Base-by-base conservation (phyloP, 2,113 vertebrate species). In the Myrmophylax atrothorax region DNA sequence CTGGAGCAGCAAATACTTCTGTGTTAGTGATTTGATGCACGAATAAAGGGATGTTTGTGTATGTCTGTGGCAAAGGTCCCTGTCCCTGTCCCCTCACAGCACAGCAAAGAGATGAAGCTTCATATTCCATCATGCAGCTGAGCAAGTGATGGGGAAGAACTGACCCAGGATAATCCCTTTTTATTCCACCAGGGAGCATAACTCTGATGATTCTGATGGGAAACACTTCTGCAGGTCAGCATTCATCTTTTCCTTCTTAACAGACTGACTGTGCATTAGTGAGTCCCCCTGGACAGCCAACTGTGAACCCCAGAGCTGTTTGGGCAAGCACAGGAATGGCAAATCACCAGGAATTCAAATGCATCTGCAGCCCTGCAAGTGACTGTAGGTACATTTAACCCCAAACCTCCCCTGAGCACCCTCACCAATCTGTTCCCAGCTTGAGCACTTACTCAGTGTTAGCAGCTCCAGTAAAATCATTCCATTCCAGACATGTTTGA, bases 131-230 rank as follows among this genome's bases (percentile, higher is more conserved):
- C 60, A 3, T 7, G 17, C 31, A 28, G 29, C 35, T 35, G 20
- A 93, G 47, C 22, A 72, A 63, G 42, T 5, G 83, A 35, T 40
- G 58, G 44, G 37, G 40, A 92, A 76, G 76, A 70, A 33, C 24
- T 1, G 7, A 38, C 6, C 3, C 8, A 3, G 72, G 86, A 77
- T 22, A 69, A 94, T 95, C 53, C 89, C 75, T 42, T 83, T 76
- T 76, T 40, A 47, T 73, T 92, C 84, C 93, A 95, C 76, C 91
- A 92, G 84, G 68, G 86, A 96, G 91, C 83, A 89, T 4, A 77
- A 66, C 37, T 79, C 44, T 1, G 26, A 53, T 40, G 63, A 31
- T 66, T 86, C 17, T 73, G 62, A 35, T 85, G 56, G 44, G 22
- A 14, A 74, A 42, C 18, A 0, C 64, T 84, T 62, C 55, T 69